Percentiles rank a stretch among this genome's conserved stretches.
Evolutionary conservation across 2,113 vertebrate species (phyloP).

Genomic region (Haliaeetus leucogaster): DNA sequence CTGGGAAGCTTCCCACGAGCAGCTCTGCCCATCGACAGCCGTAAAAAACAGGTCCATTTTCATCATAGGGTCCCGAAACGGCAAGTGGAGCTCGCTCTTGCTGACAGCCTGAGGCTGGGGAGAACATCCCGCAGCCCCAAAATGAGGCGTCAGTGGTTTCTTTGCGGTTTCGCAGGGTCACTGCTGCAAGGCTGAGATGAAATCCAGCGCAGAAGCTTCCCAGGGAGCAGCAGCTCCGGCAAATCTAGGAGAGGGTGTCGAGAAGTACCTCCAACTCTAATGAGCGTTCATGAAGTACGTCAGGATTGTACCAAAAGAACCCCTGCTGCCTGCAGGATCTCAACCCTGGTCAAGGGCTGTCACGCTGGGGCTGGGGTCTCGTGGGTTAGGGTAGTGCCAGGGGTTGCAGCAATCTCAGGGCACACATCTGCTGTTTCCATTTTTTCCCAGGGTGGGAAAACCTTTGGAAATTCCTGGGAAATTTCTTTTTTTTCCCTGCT

Average conservation of each 20-base stretch:
- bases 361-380: not conserved
- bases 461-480: not conserved
- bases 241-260: not conserved
- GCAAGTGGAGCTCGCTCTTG: not conserved
- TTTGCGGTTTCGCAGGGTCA: not conserved
- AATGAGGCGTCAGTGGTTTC: slow-evolving; percentile 17
- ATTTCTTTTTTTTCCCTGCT: not conserved
- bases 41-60: not conserved
- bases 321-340: not conserved
- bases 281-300: accelerated
- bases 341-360: not conserved
- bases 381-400: not conserved
- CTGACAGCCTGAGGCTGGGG: not conserved
- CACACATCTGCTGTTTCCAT: accelerated
- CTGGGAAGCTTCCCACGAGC: not conserved
- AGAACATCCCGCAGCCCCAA: not conserved
- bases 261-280: not conserved
- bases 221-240: not conserved
- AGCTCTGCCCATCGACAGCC: not conserved
- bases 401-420: not conserved
- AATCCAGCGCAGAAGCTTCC: not conserved
- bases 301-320: not conserved
- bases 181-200: not conserved
- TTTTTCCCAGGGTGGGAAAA: not conserved
- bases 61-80: not conserved